Base-by-base conservation (phyloP, 2,797 vertebrate species). In the Zenarchopterus dispar region DNA sequence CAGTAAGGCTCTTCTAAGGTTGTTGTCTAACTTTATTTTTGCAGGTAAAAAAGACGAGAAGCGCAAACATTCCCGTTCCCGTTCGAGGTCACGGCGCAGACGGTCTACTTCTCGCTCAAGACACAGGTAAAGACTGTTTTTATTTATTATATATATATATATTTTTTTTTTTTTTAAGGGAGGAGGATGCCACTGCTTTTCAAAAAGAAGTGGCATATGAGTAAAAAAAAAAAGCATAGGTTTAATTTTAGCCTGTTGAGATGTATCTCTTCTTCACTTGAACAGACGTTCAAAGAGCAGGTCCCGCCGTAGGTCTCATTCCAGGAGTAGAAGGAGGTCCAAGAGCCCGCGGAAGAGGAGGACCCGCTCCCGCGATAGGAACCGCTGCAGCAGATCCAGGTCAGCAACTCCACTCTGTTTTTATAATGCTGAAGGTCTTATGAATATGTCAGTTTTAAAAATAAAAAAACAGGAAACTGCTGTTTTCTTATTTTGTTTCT, bases 11-110 rank as follows among this genome's bases (percentile, higher is more conserved):
- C 0, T 21, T 9, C 5, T 8, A 5, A 18, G 8, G 0, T 4
- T 13, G 2, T 55, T 31, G 1, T 59, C 0, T 22, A 52, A 46
- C 7, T 8, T 31, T 0, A 17, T 61, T 51, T 58, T 70, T 89
- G 17, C 70, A 98, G 97, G 95, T 90, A 99, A 99, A 84, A 99
- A 99, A 78, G 97, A 99, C 61, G 96, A 99, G 67, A 99, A 99
- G 75, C 93, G 96, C 73, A 97, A 97, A 75, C 97, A 95, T 90
- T 98, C 97, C 3, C 93, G 96, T 54, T 98, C 97, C 0, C 90
- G 96, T 56, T 99, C 97, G 0, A 93, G 94, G 41, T 99, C 98
- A 0, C 92, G 97, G 17, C 95, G 97, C 75, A 94, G 96, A 66
- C 94, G 97, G 46, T 95, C 97, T 5, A 93, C 95, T 43, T 99